Base-by-base conservation (phyloP, 2,888 invertebrate species). In the Drosophila borborema region DNA sequence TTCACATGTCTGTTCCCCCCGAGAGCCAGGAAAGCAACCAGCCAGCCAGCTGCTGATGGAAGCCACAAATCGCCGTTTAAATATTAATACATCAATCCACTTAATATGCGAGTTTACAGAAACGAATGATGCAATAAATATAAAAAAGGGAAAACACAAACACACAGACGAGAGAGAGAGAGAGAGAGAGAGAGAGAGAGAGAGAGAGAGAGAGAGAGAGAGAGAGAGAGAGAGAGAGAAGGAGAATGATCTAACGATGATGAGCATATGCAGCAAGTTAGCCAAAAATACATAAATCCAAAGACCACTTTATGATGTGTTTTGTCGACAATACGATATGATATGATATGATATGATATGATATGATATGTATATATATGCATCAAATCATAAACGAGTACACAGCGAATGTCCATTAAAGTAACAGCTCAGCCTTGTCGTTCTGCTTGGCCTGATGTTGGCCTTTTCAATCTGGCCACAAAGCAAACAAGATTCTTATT, bases 1-100 rank as follows among this genome's bases (percentile, higher is more conserved):
- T 76, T 67, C 58, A 62, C 53, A 54, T 48, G 56, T 31, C 10
- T 23, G 51, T 28, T 20, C 38, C 63, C 46, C 41, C 46, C 28
- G 23, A 12, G 36, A 55, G 40, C 28, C 40, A 46, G 23, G 14
- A 0, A 14, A 12, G 5, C 38, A 14, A 14, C 6, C 14, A 55
- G 28, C 12, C 54, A 46, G 46, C 23, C 1, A 67, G 67, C 72
- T 67, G 59, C 65, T 68, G 69, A 54, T 73, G 77, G 75, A 68
- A 81, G 70, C 90, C 91, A 83, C 91, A 91, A 91, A 91, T 91
- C 91, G 89, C 81, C 91, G 90, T 91, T 92, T 92, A 92, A 92
- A 92, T 92, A 92, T 92, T 92, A 91, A 92, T 91, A 92, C 90
- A 92, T 91, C 92, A 92, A 92, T 92, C 91, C 91, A 92, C 91